Evolutionary conservation across 2,113 vertebrate genomes (phyloP), one percentile per base, ranked within the genome.

Genomic region (Pollimyrus isidori): DNA sequence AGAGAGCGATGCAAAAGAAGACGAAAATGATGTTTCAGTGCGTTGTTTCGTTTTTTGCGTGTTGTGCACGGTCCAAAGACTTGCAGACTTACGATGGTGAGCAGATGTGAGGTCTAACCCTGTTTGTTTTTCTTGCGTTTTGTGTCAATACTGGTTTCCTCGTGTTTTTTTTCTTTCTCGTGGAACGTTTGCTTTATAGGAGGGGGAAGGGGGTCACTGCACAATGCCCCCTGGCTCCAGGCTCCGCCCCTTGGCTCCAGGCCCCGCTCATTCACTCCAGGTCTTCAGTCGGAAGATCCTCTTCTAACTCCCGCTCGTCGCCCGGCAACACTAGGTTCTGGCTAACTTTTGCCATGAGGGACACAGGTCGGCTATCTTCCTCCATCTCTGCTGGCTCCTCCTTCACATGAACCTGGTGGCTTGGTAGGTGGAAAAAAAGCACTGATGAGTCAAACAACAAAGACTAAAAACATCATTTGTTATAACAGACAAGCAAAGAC

Each of bases 371-470:
- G 91, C 95, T 93, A 92, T 99, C 98, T 15, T 99, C 98, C 93
- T 99, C 98, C 0, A 97, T 91, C 93, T 99, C 98, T 0, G 98
- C 95, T 0, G 98, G 98, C 90, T 99, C 98, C 96, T 99, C 98
- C 95, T 99, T 99, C 94, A 99, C 98, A 90, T 99, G 98, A 88
- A 99, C 95, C 91, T 96, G 97, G 93, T 99, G 98, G 94, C 98
- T 97, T 92, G n/a, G 58, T 46, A 26, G 35, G n/a, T 1, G 35
- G 35, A 84, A 19, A 86, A 49, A 49, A 69, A 35, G 80, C 35
- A n/a, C 82, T 3, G 39, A 45, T 84, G 39, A 84, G 9, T 46
- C 45, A 84, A 39, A n/a, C 42, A 35, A 48, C 19, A 9, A 21
- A 84, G 19, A 84, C 45, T 48, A 5, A 83, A 35, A 82, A 45